phyloP scores from a whole-genome alignment of 2,113 vertebrate species.

The Chaetodon auriga region DNA sequence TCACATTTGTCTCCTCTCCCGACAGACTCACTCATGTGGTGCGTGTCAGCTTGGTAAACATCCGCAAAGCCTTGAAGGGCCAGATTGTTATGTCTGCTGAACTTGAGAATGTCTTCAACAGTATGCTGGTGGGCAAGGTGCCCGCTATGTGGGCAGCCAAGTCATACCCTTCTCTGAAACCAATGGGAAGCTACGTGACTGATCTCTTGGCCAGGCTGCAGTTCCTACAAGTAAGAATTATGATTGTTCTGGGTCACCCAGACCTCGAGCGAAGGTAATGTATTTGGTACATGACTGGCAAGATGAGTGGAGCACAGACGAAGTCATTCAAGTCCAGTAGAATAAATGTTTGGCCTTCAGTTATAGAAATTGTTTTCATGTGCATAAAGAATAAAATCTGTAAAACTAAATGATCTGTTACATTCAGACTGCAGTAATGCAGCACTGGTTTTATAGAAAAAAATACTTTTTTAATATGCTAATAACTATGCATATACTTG shows the following conservation, averaged over 20 bases:
- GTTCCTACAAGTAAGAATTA: constrained; percentile 89
- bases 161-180: constrained; percentile 94
- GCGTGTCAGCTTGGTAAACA: constrained; percentile 87
- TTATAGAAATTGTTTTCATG: background rate
- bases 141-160: constrained; percentile 91
- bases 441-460: background rate
- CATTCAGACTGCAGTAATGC: background rate
- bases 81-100: constrained; percentile 95
- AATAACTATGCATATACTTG: constrained; percentile 16
- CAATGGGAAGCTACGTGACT: constrained; percentile 89
- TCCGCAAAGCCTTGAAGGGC: constrained; percentile 91
- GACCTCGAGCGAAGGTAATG: background rate
- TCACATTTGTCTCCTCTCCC: background rate
- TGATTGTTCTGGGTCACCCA: constrained; percentile 15
- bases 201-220: constrained; percentile 89
- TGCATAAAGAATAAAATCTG: background rate
- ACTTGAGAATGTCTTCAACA: constrained; percentile 92
- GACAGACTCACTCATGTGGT: constrained; percentile 89
- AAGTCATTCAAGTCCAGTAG: background rate
- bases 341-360: background rate
- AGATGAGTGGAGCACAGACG: constrained; percentile 2
- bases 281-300: constrained; percentile 8
- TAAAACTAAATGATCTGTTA: background rate
- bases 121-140: constrained; percentile 92
- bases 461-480: background rate